Percentiles rank a stretch among this genome's conserved stretches.
Conservation (phyloP, 2,888 invertebrate genomes). For the Gasteruption jaculator region DNA sequence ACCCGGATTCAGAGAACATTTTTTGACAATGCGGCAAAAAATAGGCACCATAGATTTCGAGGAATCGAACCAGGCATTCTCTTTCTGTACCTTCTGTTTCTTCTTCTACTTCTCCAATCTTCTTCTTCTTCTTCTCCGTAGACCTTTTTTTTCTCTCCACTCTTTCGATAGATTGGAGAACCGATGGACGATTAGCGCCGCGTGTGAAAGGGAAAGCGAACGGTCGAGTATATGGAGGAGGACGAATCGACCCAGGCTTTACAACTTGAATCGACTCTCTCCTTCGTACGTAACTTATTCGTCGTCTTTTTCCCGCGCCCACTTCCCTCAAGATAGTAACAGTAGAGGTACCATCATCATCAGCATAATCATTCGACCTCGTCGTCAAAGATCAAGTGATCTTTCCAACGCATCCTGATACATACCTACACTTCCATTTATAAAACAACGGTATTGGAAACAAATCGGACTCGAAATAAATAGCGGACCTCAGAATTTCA, state of each 20-base stretch:
- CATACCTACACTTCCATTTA: no score
- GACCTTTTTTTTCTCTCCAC: constrained; percentile 22
- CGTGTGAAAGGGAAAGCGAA: constrained; percentile 50
- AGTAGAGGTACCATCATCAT: no score
- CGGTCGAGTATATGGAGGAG: constrained; percentile 31
- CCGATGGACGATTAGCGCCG: constrained; percentile 47
- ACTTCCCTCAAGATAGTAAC: constrained; percentile 19
- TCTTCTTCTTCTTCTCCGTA: constrained; percentile 18
- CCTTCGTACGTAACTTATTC: constrained; percentile 38
- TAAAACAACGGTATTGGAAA: no score
- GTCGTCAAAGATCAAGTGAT: no score
- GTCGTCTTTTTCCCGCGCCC: constrained; percentile 31
- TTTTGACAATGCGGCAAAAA: no score
- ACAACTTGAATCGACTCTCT: constrained; percentile 38
- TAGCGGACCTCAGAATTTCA: no score
- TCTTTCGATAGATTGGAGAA: constrained; percentile 40
- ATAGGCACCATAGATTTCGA: no score
- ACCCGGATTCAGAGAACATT: no score
- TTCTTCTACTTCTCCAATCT: constrained; percentile 17
- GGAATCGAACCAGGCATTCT: no score
- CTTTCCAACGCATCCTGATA: no score
- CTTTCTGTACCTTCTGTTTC: constrained; percentile 20
- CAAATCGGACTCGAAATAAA: no score
- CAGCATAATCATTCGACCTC: no score
- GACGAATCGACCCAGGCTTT: constrained; percentile 36